These are phyloP conservation scores for Musca domestica DNA, from an alignment of 1,140 invertebrate species.

Conservation along the genomic window DNA sequence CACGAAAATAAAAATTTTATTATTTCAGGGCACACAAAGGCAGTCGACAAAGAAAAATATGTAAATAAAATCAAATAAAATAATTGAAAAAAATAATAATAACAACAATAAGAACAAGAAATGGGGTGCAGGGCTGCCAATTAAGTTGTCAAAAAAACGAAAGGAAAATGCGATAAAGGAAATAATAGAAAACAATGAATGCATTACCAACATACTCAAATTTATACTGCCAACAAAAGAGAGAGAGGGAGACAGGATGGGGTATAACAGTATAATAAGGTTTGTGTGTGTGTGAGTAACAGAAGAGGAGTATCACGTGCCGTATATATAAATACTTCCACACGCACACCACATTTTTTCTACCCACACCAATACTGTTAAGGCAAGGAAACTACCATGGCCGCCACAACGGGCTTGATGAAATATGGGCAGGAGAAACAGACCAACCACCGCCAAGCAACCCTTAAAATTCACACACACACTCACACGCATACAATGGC, in stretches of 20 bases:
- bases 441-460: slow-evolving; percentile 52
- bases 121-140: background rate
- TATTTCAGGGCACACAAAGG: slow-evolving; percentile 53
- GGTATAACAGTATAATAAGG: background rate
- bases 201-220: slow-evolving; percentile 11
- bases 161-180: slow-evolving; percentile 23
- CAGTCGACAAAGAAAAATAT: slow-evolving; percentile 18
- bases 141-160: slow-evolving; percentile 42
- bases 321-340: slow-evolving; percentile 2
- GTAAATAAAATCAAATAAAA: slow-evolving; percentile 40
- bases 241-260: background rate
- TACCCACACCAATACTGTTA: background rate
- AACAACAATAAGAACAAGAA: background rate
- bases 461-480: slow-evolving; percentile 34
- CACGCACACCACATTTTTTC: background rate
- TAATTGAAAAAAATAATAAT: slow-evolving; percentile 19
- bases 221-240: background rate
- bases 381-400: background rate
- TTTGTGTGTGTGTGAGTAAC: background rate
- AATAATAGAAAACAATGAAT: slow-evolving; percentile 23
- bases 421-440: slow-evolving; percentile 40
- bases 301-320: slow-evolving; percentile 16
- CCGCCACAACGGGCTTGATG: no score
- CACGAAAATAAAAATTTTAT: slow-evolving; percentile 55
- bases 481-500: background rate